Evolutionary conservation across 2,113 vertebrate species (phyloP), one percentile per base, ranked within the genome.

Genomic region (Alosa alosa): DNA sequence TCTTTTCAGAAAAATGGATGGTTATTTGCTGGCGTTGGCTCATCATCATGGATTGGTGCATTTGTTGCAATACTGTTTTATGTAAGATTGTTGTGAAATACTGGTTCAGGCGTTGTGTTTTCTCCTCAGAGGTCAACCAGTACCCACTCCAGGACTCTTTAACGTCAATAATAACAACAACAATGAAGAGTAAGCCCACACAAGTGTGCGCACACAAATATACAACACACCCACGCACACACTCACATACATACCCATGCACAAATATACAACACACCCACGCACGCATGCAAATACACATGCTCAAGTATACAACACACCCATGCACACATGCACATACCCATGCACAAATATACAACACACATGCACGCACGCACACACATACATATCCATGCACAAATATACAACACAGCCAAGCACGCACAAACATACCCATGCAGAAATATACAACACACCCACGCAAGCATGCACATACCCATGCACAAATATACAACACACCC

Each of bases 151-250:
- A 0, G 93, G 91, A 86, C 84, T 91, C 82, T 95, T 95, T 88
- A 99, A 99, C 78, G 72, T 93, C 89, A 99, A 99, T 91, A 97
- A 97, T 94, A 98, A 95, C 90, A 99, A 97, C 93, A 99, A 98
- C 92, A 98, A 97, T 75, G 96, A 97, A 0, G 95, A 96, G 90
- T 97, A 94, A 98, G 96, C 92, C 86, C 88, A 50, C 60, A 25
- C 9, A 47, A 41, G 45, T 13, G 8, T 44, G 22, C 18, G 88
- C 18, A 84, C 41, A 44, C 41, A 44, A 44, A 44, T 44, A 44
- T 44, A 44, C 41, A 44, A 4, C 41, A 44, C 0, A 85, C 68
- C 82, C 78, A 75, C 39, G 39, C 81, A 84, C 25, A 68, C 2
- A 86, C 82, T 81, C 83, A 86, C 57, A 20, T 45, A 83, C 75